A percentile compares a stretch with the other conserved stretches of the same genome.
Conservation (phyloP, 1,140 invertebrate species). For the Drosophila tsacasi region DNA sequence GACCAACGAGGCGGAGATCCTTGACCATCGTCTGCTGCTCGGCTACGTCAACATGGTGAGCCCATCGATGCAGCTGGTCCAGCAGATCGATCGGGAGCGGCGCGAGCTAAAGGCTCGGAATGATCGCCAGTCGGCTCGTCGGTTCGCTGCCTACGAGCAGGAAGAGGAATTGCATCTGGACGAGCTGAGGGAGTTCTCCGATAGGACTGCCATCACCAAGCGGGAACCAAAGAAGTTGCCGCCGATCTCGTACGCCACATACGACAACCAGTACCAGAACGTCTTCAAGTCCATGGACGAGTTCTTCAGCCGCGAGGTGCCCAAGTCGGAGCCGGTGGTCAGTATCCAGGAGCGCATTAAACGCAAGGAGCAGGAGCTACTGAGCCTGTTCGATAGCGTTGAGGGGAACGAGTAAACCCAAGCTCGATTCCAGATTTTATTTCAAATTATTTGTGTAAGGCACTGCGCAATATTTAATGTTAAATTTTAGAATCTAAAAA, state of each 20-base stretch:
- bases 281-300: conserved; percentile 78
- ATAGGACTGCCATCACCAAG: conserved; percentile 63
- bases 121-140: conserved; percentile 42
- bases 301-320: conserved; percentile 62
- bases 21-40: conserved; percentile 59
- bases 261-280: conserved; percentile 47
- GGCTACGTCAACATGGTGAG: conserved; percentile 60
- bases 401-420: conserved; percentile 24
- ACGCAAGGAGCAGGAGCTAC: conserved; percentile 70
- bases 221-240: conserved; percentile 53
- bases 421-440: conserved; percentile 1
- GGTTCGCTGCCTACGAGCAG: conserved; percentile 57
- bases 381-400: conserved; percentile 71
- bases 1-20: conserved; percentile 73
- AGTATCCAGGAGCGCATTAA: conserved; percentile 70
- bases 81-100: conserved; percentile 45
- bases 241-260: conserved; percentile 16
- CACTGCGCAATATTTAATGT: background rate
- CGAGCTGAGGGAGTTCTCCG: conserved; percentile 69
- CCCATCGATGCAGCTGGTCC: conserved; percentile 50
- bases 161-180: conserved; percentile 69
- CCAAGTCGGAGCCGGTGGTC: conserved; percentile 67
- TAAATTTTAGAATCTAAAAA: background rate
- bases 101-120: conserved; percentile 29
- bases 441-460: conserved; percentile 40